Evolutionary conservation across 1,140 invertebrate genomes (phyloP), one percentile per base, ranked within the genome.

Genomic region (Cydia splendana): DNA sequence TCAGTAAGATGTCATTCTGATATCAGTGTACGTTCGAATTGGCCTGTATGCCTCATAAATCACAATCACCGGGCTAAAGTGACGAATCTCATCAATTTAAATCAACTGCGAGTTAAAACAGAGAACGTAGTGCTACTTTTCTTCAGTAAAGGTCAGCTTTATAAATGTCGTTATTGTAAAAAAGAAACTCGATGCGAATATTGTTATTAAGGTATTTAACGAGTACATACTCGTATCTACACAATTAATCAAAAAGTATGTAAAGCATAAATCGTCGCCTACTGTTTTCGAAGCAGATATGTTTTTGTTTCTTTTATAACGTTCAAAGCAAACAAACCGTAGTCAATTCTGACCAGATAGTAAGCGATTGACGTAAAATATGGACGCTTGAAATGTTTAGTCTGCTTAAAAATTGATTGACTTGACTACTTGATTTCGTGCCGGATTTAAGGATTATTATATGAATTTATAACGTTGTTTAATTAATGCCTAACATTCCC

Each of bases 111-210:
- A 24, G 9, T 24, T 62, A 62, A 62, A 24, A n/a, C 57, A 6
- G 57, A 10, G 20, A 62, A 62, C 20, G 20, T 24, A 62, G 1
- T 62, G 57, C 20, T 48, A 48, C 45, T 62, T 62, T 62, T 62
- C 57, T 62, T 62, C 18, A 2, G 12, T 62, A 62, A 62, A 62
- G 57, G 57, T 62, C 57, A 62, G 18, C 15, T 62, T 62, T 24
- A 62, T 62, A 3, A 62, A 62, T 62, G 57, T 62, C 57, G n/a
- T n/a, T 53, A 62, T 62, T 20, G 57, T 62, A 62, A 62, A 53
- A 53, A 53, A n/a, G 51, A 53, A 62, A 62, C 57, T 62, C 20
- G 57, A 62, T 24, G 20, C 6, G 20, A 62, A 24, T 62, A 62
- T 62, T 62, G 20, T 62, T 62, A 18, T n/a, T 48, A 18, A 24